Evolutionary conservation across 2,888 invertebrate species (phyloP).

Genomic region (Choreutis nemorana): DNA sequence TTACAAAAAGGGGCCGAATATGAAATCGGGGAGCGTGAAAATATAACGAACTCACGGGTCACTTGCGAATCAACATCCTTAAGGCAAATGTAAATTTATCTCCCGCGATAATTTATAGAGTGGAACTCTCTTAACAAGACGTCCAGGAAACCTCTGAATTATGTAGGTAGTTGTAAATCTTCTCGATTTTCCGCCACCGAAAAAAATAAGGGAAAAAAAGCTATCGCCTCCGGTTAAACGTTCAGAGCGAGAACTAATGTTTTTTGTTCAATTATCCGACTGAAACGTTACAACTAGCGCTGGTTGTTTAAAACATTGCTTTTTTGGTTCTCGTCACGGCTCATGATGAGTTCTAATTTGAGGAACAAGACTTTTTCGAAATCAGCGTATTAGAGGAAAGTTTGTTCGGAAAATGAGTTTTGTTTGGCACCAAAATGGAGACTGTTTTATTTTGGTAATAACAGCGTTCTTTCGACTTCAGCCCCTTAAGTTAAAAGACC

Average conservation of each 20-base stretch:
- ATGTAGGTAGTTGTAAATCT: slow-evolving; percentile 27
- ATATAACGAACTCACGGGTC: too few species aligned
- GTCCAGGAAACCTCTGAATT: slow-evolving; percentile 23
- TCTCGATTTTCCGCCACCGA: slow-evolving; percentile 21
- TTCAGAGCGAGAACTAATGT: too few species aligned
- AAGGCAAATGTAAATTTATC: slow-evolving; percentile 22
- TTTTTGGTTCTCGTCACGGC: slow-evolving; percentile 6
- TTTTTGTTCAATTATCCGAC: too few species aligned
- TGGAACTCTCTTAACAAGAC: slow-evolving; percentile 29
- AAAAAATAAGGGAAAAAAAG: slow-evolving; percentile 17
- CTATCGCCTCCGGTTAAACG: too few species aligned
- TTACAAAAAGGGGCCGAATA: too few species aligned
- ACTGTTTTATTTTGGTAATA: slow-evolving; percentile 12
- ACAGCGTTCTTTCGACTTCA: too few species aligned
- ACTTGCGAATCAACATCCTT: too few species aligned
- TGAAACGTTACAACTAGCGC: too few species aligned
- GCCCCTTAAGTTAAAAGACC: too few species aligned
- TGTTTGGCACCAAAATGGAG: not conserved
- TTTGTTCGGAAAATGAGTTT: slow-evolving; percentile 1
- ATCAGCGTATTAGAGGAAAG: slow-evolving; percentile 1
- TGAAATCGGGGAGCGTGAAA: too few species aligned
- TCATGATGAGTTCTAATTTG: slow-evolving; percentile 4
- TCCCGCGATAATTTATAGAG: slow-evolving; percentile 16
- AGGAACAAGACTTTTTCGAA: slow-evolving; percentile 4
- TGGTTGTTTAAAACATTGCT: too few species aligned